Percentiles rank a stretch among this genome's conserved stretches.
phyloP scores from a whole-genome alignment of 2,113 vertebrate species.

The Rhagologus leucostigma region DNA sequence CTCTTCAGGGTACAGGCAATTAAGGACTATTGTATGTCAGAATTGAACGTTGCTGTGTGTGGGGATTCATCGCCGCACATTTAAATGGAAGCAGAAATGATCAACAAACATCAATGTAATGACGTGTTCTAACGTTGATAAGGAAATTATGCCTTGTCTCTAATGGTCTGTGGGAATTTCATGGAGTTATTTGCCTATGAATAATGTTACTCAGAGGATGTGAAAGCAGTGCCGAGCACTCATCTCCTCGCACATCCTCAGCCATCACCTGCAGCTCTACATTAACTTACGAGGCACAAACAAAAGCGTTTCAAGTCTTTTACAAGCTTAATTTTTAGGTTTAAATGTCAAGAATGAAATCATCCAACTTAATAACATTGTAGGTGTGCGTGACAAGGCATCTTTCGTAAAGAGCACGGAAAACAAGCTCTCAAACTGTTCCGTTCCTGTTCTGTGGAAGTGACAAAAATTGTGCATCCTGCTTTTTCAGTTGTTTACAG shows the following conservation, averaged over 20 bases:
- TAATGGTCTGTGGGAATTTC: background rate
- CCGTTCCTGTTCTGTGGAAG: background rate
- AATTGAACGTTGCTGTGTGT: background rate
- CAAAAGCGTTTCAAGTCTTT: fast-evolving
- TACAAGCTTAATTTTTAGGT: background rate
- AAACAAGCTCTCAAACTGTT: background rate
- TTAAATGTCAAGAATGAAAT: background rate
- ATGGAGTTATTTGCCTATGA: background rate
- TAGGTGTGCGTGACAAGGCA: background rate
- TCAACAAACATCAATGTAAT: background rate
- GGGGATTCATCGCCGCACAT: background rate
- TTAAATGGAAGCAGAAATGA: background rate
- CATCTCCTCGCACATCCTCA: background rate
- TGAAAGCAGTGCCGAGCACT: background rate
- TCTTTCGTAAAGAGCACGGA: background rate
- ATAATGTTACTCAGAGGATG: background rate
- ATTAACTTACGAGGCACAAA: background rate
- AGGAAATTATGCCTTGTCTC: background rate
- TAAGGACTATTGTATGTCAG: background rate
- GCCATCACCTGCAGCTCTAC: background rate
- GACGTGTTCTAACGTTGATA: background rate
- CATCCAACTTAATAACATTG: background rate
- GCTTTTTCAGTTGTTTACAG: background rate
- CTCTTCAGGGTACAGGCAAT: background rate
- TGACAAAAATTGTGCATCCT: background rate